Evolutionary conservation across 2,113 vertebrate species (phyloP).

Genomic region (Tupaia tana): DNA sequence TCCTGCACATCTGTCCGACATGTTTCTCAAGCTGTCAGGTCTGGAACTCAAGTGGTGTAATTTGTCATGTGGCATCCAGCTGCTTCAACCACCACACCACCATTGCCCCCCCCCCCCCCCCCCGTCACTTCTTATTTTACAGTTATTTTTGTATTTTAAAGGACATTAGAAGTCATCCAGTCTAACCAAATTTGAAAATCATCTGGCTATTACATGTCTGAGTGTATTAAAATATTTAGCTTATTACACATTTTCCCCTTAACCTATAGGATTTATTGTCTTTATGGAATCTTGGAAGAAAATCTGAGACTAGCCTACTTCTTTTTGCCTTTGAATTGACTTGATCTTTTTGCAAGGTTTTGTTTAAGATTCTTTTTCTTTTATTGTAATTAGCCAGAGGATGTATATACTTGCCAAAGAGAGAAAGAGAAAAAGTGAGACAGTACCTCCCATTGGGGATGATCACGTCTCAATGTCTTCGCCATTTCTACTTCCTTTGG

Average conservation of each 20-base stretch:
- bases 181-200: not conserved
- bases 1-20: too few species aligned
- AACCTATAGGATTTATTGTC: not conserved
- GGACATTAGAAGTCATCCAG: not conserved
- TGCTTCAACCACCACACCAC: too few species aligned
- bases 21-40: too few species aligned
- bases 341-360: not conserved
- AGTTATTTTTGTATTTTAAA: not conserved
- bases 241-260: not conserved
- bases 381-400: too few species aligned
- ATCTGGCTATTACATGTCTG: not conserved
- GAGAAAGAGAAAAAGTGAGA: too few species aligned
- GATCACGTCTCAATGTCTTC: too few species aligned
- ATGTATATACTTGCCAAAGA: too few species aligned
- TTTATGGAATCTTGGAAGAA: not conserved
- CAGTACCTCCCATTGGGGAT: too few species aligned
- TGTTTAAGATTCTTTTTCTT: not conserved
- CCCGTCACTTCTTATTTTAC: not conserved
- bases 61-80: too few species aligned
- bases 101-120: too few species aligned
- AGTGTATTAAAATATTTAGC: not conserved
- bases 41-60: too few species aligned
- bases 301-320: not conserved
- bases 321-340: slow-evolving; percentile 8
- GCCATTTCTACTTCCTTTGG: too few species aligned